phyloP scores from a whole-genome alignment of 1,140 invertebrate species.

The Wasmannia auropunctata region DNA sequence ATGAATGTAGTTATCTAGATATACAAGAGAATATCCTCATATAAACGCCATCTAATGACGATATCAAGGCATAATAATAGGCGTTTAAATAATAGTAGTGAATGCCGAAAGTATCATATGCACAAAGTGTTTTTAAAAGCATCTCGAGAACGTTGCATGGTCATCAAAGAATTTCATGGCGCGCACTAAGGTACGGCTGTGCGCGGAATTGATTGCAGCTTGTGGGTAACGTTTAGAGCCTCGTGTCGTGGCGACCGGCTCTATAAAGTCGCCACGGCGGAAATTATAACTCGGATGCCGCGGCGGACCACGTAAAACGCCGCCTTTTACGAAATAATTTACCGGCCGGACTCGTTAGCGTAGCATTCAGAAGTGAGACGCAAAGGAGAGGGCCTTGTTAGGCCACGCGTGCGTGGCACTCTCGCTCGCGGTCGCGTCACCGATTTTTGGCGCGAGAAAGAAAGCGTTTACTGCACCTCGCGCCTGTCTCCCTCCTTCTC shows the following conservation, averaged over 20 bases:
- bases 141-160: background rate
- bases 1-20: background rate
- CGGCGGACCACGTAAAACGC: constrained; percentile 66
- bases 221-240: constrained; percentile 61
- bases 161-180: constrained; percentile 20
- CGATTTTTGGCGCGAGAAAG: constrained; percentile 53
- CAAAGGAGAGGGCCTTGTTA: constrained; percentile 66
- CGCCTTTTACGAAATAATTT: constrained; percentile 75
- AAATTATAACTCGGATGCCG: constrained; percentile 73
- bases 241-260: constrained; percentile 55
- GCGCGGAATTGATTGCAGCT: constrained; percentile 69
- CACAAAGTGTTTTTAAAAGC: constrained; percentile 23
- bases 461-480: background rate
- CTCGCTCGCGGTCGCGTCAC: background rate
- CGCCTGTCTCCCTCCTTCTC: background rate
- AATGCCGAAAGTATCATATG: constrained; percentile 6
- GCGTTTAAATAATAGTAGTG: constrained; percentile 18
- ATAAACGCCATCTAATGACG: background rate
- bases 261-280: constrained; percentile 71
- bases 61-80: constrained; percentile 1
- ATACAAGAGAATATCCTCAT: background rate
- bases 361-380: constrained; percentile 68
- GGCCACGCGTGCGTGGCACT: constrained; percentile 47
- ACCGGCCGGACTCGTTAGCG: constrained; percentile 72
- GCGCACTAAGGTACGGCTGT: constrained; percentile 19